Conservation (phyloP, 2,888 invertebrate genomes). For the Nomada hirtipes region DNA sequence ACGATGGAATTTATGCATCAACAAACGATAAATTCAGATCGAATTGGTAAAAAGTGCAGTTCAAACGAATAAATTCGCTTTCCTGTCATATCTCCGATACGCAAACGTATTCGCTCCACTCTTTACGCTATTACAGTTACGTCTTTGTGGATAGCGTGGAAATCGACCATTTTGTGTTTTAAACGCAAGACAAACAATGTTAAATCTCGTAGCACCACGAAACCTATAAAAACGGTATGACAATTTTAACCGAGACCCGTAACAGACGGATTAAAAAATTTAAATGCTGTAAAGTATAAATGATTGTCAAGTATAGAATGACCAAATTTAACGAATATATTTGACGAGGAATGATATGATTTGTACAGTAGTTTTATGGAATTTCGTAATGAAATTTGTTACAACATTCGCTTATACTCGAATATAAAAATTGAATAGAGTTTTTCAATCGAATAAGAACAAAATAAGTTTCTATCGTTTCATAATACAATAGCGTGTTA, state of each 20-base stretch:
- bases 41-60: slow-evolving; percentile 21
- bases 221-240: neutral
- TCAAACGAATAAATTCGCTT: slow-evolving; percentile 34
- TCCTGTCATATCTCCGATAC: slow-evolving; percentile 21
- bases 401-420: too few species aligned
- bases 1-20: slow-evolving; percentile 36
- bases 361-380: too few species aligned
- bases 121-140: slow-evolving; percentile 39
- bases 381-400: too few species aligned
- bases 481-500: neutral
- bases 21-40: slow-evolving; percentile 49
- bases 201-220: neutral
- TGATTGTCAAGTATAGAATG: too few species aligned
- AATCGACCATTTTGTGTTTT: slow-evolving; percentile 20
- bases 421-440: too few species aligned
- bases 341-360: neutral
- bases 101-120: slow-evolving; percentile 28
- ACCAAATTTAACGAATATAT: neutral
- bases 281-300: neutral
- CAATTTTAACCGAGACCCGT: neutral
- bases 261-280: neutral
- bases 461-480: neutral
- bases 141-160: slow-evolving; percentile 18
- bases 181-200: slow-evolving; percentile 35
- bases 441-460: neutral